Conservation (phyloP, 2,113 vertebrate species). For the Okapia johnstoni region DNA sequence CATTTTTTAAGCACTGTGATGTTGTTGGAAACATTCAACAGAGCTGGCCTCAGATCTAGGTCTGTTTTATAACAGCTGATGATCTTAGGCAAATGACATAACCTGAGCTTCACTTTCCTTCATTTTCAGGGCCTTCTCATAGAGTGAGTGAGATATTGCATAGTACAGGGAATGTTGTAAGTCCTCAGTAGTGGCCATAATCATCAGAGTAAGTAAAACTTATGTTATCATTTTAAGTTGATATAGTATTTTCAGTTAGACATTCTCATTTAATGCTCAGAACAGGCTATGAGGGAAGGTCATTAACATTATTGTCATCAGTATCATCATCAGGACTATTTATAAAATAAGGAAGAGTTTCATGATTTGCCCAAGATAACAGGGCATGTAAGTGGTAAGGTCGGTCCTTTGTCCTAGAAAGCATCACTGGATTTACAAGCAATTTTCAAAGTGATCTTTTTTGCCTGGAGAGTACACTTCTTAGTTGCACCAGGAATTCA, state of each 20-base stretch:
- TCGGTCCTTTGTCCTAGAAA: neutral
- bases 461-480: neutral
- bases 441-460: neutral
- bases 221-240: neutral
- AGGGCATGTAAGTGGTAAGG: neutral
- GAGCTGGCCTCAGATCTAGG: neutral
- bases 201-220: neutral
- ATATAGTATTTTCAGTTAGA: neutral
- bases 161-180: too few species aligned
- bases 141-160: neutral
- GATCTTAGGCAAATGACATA: neutral
- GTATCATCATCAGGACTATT: neutral
- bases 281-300: neutral
- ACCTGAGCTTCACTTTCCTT: neutral
- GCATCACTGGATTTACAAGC: neutral
- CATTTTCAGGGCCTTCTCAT: neutral
- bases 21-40: neutral
- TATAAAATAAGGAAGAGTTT: neutral
- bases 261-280: neutral
- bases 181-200: neutral
- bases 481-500: neutral
- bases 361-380: neutral
- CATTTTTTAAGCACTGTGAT: neutral
- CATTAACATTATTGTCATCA: neutral
- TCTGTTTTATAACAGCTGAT: neutral